These are phyloP conservation scores for Dipodomys stephensi DNA, from an alignment of 2,113 vertebrate genomes.

Conservation along the genomic window DNA sequence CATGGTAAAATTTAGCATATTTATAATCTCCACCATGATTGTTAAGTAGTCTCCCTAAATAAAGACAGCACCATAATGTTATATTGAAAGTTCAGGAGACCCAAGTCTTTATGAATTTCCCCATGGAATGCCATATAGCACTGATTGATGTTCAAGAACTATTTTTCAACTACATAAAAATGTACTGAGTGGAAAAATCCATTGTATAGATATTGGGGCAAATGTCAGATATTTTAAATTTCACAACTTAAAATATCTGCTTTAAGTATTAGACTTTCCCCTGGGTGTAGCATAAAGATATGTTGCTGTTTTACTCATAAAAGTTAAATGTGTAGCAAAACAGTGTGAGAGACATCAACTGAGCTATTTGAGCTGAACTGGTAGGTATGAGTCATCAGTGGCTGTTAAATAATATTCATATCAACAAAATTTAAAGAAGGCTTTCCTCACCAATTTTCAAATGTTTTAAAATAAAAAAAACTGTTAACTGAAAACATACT, in stretches of 20 bases:
- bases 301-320: not conserved
- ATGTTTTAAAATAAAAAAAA: not conserved
- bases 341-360: not conserved
- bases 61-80: not conserved
- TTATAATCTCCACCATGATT: not conserved
- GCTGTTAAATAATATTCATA: not conserved
- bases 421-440: not conserved
- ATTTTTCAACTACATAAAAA: not conserved
- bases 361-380: not conserved
- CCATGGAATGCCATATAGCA: too few species aligned
- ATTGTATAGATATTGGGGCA: not conserved
- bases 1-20: not conserved
- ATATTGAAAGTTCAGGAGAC: not conserved
- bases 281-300: not conserved
- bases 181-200: not conserved
- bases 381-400: not conserved
- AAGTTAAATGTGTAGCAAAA: not conserved
- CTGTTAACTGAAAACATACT: not conserved
- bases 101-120: not conserved
- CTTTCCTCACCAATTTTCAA: not conserved
- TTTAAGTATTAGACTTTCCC: not conserved
- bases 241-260: slow-evolving; percentile 1
- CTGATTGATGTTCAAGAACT: not conserved
- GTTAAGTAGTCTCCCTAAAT: not conserved
- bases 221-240: not conserved